These are phyloP conservation scores for Morpho deidamia DNA, from an alignment of 2,888 invertebrate genomes.

Conservation along the genomic window DNA sequence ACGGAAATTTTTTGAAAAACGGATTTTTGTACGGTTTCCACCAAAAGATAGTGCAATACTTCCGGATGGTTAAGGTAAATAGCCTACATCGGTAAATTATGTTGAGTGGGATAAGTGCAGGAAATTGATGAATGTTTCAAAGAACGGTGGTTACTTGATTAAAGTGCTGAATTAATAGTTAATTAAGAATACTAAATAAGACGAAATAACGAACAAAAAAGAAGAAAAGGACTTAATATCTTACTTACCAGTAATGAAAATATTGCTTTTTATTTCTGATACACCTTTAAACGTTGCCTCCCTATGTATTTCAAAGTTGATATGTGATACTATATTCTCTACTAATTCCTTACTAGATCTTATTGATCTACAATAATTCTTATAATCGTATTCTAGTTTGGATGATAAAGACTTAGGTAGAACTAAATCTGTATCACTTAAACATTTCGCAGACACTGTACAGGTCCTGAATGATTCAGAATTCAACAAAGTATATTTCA, in stretches of 20 bases:
- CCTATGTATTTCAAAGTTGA: slow-evolving; percentile 62
- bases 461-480: slow-evolving; percentile 73
- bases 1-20: too few relatives aligned
- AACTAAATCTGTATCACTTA: slow-evolving; percentile 45
- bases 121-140: too few relatives aligned
- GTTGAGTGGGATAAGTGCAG: too few relatives aligned
- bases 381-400: slow-evolving; percentile 57
- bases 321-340: slow-evolving; percentile 48
- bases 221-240: too few relatives aligned
- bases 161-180: too few relatives aligned
- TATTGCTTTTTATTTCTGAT: slow-evolving; percentile 66
- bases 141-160: too few relatives aligned
- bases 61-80: too few relatives aligned
- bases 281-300: slow-evolving; percentile 58
- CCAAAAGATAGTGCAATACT: too few relatives aligned
- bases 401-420: slow-evolving; percentile 40
- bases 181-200: too few relatives aligned
- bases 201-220: too few relatives aligned
- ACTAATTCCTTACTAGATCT: slow-evolving; percentile 65
- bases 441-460: slow-evolving; percentile 59
- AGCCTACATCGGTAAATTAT: too few relatives aligned
- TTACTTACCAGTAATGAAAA: slow-evolving; percentile 59
- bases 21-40: too few relatives aligned
- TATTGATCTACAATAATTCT: slow-evolving; percentile 69
- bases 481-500: slow-evolving; percentile 69